phyloP scores from a whole-genome alignment of 2,113 vertebrate species.

The Lepidothrix coronata region DNA sequence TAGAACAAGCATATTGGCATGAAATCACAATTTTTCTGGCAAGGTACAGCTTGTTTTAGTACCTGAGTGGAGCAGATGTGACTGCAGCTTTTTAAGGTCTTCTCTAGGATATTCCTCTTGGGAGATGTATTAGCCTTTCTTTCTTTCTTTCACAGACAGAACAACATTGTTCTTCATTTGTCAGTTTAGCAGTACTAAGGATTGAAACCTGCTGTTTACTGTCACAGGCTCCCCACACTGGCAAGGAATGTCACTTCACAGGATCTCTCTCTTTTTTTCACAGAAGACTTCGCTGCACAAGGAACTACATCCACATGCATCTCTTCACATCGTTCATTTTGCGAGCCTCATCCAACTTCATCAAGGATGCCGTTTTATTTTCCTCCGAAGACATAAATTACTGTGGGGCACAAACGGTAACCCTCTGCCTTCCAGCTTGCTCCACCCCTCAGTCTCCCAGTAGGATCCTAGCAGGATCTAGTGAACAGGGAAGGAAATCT shows the following conservation, averaged over 20 bases:
- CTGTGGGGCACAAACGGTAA: conserved; percentile 79
- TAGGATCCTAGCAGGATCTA: background rate
- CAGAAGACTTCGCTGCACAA: conserved; percentile 91
- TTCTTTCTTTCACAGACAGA: background rate
- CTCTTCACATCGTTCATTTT: conserved; percentile 93
- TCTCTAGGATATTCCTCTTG: background rate
- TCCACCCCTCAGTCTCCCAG: background rate
- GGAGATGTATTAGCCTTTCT: background rate
- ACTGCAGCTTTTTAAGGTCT: background rate
- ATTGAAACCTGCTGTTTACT: background rate
- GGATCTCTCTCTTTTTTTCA: background rate
- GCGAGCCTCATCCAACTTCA: conserved; percentile 88
- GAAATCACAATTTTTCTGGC: background rate
- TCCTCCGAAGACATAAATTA: conserved; percentile 75
- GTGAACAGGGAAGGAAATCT: background rate
- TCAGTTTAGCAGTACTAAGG: background rate
- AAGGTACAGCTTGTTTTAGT: background rate
- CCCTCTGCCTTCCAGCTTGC: background rate
- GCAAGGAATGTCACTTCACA: background rate
- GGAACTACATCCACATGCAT: conserved; percentile 96
- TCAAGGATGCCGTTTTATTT: conserved; percentile 86
- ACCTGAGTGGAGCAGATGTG: background rate
- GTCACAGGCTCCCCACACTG: background rate
- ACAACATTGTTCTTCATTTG: background rate
- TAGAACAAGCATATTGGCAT: background rate